Conservation (phyloP, 2,888 invertebrate species). For the Apotomis capreana region DNA sequence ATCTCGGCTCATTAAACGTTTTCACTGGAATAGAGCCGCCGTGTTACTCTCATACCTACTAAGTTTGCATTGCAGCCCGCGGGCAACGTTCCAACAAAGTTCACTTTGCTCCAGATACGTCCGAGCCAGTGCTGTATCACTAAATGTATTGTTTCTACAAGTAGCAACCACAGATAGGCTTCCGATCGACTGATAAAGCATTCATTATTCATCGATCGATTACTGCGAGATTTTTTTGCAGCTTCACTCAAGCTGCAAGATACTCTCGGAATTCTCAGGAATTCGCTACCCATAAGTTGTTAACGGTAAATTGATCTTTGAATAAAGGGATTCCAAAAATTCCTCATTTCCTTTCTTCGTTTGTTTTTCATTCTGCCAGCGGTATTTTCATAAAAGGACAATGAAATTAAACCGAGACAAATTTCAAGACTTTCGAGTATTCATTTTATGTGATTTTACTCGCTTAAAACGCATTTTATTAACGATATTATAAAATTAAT, state of each 20-base stretch:
- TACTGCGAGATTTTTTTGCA: background rate
- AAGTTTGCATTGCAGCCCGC: slow-evolving; percentile 17
- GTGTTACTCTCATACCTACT: slow-evolving; percentile 2
- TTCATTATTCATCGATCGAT: slow-evolving; percentile 9
- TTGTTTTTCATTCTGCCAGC: slow-evolving; percentile 43
- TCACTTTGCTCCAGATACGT: slow-evolving; percentile 46
- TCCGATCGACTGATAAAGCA: slow-evolving; percentile 10
- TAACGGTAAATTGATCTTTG: slow-evolving; percentile 52
- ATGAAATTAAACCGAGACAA: background rate
- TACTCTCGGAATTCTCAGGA: slow-evolving; percentile 15
- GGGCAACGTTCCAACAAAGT: slow-evolving; percentile 58
- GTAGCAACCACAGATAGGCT: slow-evolving; percentile 19
- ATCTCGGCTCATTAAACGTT: slow-evolving; percentile 27
- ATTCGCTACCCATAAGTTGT: slow-evolving; percentile 51
- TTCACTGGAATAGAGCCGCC: slow-evolving; percentile 5
- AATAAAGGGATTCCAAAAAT: slow-evolving; percentile 49
- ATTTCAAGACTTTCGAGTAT: too few relatives aligned
- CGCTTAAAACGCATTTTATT: background rate
- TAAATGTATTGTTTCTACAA: slow-evolving; percentile 33
- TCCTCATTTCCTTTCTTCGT: slow-evolving; percentile 46
- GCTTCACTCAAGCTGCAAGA: slow-evolving; percentile 1
- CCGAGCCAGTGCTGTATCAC: slow-evolving; percentile 32
- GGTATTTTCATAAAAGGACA: slow-evolving; percentile 8
- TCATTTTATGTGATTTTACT: background rate
- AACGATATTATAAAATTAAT: too few relatives aligned